Base-by-base conservation (phyloP, 1,140 invertebrate species). In the Arctopsyche grandis region DNA sequence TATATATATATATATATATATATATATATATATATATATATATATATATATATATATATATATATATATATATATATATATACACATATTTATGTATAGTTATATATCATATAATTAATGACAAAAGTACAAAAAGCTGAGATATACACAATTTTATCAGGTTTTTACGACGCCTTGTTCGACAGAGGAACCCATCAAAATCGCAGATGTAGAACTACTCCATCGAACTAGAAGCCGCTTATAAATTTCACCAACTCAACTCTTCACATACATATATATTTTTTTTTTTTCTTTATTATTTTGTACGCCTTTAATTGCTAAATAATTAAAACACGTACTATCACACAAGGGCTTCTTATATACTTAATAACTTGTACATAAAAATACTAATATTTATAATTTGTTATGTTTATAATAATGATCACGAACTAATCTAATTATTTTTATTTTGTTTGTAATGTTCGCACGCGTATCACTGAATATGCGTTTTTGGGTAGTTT, bases 291-390 rank as follows among this genome's bases (percentile, higher is more conserved):
- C 21, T 63, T 5, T 76, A 24, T 76, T 48, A 48, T 70, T 79
- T 79, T 75, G 78, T 79, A 79, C 78, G 78, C 60, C 52, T 79
- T 79, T 52, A 79, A 79, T 74, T 78, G 44, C 26, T 48, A 69
- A 76, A 79, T 70, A 79, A 79, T 79, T 52, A 77, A 79, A 79
- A 79, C 73, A 76, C 78, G 73, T 79, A 79, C 78, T 79, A 79
- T 79, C 78, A 79, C 78, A 75, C 71, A 70, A 66, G 78, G 60
- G 71, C 73, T 79, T 79, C 70, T 79, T 79, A 75, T 79, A 75
- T 75, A 69, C 58, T 75, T 79, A 71, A 75, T 79, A 75, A 75
- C 74, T 75, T 69, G 43, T 79, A 79, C 73, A 79, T 79, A 79
- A 79, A 75, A 79, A 79, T 79, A 79, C 71, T 79, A 79, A 79